Conservation (phyloP, 2,797 vertebrate species). For the Cephalopachus bancanus region DNA sequence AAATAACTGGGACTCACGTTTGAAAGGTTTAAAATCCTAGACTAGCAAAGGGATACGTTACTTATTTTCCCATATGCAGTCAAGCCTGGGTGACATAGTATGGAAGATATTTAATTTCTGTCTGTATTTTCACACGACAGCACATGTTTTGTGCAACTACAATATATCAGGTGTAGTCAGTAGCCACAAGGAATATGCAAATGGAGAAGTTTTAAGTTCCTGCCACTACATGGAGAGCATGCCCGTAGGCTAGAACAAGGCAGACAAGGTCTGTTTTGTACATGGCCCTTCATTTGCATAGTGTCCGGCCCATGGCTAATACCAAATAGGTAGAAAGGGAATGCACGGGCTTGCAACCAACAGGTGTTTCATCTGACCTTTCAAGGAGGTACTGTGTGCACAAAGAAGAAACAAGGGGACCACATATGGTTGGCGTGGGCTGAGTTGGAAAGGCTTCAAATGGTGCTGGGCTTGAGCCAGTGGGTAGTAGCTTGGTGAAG, state of each 20-base stretch:
- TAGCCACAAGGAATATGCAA: not conserved
- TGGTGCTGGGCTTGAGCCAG: not conserved
- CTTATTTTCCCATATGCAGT: not conserved
- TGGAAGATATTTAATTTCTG: not conserved
- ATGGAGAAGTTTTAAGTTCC: not conserved
- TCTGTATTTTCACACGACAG: not conserved
- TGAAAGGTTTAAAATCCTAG: not conserved
- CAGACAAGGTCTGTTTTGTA: not conserved
- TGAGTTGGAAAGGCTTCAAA: not conserved
- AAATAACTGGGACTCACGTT: not conserved
- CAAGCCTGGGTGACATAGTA: not conserved
- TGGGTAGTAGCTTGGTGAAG: not conserved
- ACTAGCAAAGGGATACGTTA: not conserved
- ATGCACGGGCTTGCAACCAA: not conserved
- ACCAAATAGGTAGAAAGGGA: not conserved
- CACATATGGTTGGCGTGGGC: not conserved
- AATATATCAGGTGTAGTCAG: accelerated
- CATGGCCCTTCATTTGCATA: not conserved
- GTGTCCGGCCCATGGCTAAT: accelerated
- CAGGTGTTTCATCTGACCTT: not conserved
- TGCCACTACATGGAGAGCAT: accelerated
- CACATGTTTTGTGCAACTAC: not conserved
- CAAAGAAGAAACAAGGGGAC: not conserved
- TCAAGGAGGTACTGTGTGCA: not conserved
- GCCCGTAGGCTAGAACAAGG: not conserved